These are phyloP conservation scores for Butastur rufipennis DNA, from an alignment of 2,113 vertebrate genomes.

Conservation along the genomic window DNA sequence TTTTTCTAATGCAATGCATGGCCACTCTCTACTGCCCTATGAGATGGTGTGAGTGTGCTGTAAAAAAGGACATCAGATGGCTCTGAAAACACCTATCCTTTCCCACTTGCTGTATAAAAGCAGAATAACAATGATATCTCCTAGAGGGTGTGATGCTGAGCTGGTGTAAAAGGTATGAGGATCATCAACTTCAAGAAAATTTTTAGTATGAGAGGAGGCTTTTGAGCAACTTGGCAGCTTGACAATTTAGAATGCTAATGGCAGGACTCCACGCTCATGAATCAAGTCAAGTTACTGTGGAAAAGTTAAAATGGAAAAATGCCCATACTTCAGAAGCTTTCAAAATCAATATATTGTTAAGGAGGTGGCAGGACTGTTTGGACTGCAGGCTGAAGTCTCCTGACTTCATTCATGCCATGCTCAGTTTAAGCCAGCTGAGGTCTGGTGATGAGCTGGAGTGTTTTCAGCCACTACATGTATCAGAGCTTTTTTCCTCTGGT, in stretches of 20 bases:
- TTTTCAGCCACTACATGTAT: background rate
- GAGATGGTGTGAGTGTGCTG: background rate
- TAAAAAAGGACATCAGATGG: background rate
- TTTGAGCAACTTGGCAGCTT: background rate
- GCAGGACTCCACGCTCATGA: background rate
- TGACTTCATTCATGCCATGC: background rate
- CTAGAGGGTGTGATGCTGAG: background rate
- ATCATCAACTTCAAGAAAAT: background rate
- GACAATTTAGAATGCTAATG: background rate
- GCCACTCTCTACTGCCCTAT: background rate
- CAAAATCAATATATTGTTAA: background rate
- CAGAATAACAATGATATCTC: background rate
- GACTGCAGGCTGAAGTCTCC: background rate
- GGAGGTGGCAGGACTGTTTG: background rate
- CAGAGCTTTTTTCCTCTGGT: background rate
- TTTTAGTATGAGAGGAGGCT: background rate
- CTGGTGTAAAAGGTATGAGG: background rate
- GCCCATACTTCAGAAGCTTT: background rate
- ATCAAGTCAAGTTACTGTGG: background rate
- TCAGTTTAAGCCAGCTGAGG: background rate
- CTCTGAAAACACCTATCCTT: background rate
- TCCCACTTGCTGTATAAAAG: background rate
- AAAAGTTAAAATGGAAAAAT: conserved; percentile 6
- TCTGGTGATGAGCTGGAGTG: background rate
- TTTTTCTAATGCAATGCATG: background rate